Conservation (phyloP, 2,888 invertebrate species). For the Noctua comes region DNA sequence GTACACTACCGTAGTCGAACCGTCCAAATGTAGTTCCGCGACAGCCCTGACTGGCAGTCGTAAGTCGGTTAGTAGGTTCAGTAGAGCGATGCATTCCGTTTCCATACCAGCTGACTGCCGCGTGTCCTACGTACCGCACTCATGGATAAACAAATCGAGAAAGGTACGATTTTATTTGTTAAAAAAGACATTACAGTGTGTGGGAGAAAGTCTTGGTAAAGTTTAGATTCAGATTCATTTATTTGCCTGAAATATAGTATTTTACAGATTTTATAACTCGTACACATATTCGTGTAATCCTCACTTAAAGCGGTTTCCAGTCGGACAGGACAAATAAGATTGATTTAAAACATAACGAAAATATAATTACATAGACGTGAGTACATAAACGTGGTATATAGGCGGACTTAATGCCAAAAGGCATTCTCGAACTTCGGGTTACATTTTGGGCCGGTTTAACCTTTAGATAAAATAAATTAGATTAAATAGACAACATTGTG, state of each 20-base stretch:
- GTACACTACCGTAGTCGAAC: background rate
- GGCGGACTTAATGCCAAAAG: background rate
- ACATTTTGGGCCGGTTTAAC: background rate
- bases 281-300: background rate
- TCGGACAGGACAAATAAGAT: background rate
- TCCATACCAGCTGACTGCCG: constrained; percentile 61
- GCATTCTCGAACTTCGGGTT: background rate
- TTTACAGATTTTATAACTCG: no score
- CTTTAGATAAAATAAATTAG: background rate
- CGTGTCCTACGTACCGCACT: constrained; percentile 42
- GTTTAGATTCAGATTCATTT: background rate
- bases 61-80: constrained; percentile 68
- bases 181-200: constrained; percentile 1
- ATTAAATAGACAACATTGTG: background rate
- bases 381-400: background rate
- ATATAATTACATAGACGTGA: background rate
- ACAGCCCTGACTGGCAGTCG: constrained; percentile 49
- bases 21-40: constrained; percentile 24
- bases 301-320: background rate
- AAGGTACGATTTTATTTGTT: constrained; percentile 41
- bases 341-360: background rate
- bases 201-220: background rate
- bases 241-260: no score
- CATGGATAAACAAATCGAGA: constrained; percentile 62
- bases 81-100: constrained; percentile 67